Base-by-base conservation (phyloP, 2,797 vertebrate genomes). In the Sphaeramia orbicularis region DNA sequence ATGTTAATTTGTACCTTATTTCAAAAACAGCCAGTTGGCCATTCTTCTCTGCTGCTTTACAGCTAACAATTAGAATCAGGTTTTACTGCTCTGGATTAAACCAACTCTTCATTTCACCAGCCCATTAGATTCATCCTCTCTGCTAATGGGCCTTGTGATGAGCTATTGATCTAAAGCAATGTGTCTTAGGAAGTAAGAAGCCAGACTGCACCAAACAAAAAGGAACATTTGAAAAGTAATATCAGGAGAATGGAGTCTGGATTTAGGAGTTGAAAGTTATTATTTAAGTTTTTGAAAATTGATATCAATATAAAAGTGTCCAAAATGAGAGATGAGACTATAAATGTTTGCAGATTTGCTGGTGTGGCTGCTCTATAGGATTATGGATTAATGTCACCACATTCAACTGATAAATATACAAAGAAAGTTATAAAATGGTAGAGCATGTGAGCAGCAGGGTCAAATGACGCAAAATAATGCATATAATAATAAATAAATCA, bases 91-190 rank as follows among this genome's bases (percentile, higher is more conserved):
- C 41, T 4, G 44, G 77, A 86, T 86, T 81, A 79, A 76, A 86
- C 72, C 70, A 72, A 66, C 83, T 84, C 74, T 75, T 84, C 65
- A 77, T 84, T 86, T 80, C 73, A 41, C 14, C 49, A 69, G 52
- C 79, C 76, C 78, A 93, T 94, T 93, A 91, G 87, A 90, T 82
- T 80, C 66, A 86, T 92, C 75, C 82, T 65, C 74, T 65, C 79
- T 66, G 84, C 84, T 93, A 94, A 94, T 92, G 91, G 89, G 80
- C 74, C 89, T 76, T 90, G 86, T 86, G 90, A 93, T 90, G 89
- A 92, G 90, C 83, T 93, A 93, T 93, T 86, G 92, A 94, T 94
- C 87, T 82, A 76, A 65, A 83, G 70, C 61, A 74, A 76, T 75
- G 86, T 76, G 74, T 81, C 71, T 78, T 74, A 65, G 76, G 58